phyloP scores from a whole-genome alignment of 2,113 vertebrate genomes.

The Tringa solitaria region DNA sequence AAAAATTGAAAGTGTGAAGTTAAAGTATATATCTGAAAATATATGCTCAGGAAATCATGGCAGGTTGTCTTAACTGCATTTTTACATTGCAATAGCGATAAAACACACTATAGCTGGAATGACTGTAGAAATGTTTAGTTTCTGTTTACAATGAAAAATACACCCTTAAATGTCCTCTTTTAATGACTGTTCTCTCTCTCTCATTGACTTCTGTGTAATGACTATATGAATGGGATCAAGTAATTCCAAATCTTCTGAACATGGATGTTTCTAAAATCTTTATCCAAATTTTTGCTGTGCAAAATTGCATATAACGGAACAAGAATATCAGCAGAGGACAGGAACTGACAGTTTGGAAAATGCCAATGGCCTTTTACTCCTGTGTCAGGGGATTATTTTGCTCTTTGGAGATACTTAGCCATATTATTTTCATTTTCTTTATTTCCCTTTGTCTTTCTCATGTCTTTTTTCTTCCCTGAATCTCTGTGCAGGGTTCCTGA shows the following conservation, averaged over 20 bases:
- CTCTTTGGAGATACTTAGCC: not conserved
- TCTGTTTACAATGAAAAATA: not conserved
- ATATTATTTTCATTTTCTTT: not conserved
- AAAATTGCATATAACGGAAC: not conserved
- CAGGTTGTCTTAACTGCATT: not conserved
- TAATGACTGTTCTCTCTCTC: not conserved
- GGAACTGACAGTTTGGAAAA: not conserved
- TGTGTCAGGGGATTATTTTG: not conserved
- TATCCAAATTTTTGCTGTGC: not conserved
- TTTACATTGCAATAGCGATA: not conserved
- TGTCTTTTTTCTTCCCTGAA: not conserved
- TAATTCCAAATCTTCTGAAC: not conserved
- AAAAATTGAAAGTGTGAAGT: not conserved
- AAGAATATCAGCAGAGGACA: not conserved
- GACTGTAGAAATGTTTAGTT: not conserved
- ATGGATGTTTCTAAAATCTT: not conserved
- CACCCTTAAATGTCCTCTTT: not conserved
- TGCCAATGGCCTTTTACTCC: not conserved
- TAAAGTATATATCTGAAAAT: not conserved
- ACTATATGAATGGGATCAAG: not conserved
- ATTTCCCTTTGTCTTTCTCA: not conserved
- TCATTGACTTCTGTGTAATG: not conserved
- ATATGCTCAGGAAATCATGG: not conserved
- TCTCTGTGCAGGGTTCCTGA: not conserved
- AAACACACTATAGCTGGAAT: not conserved